A percentile compares a stretch with the other conserved stretches of the same genome.
Evolutionary conservation across 2,113 vertebrate species (phyloP).

Genomic region (Pseudorasbora parva): DNA sequence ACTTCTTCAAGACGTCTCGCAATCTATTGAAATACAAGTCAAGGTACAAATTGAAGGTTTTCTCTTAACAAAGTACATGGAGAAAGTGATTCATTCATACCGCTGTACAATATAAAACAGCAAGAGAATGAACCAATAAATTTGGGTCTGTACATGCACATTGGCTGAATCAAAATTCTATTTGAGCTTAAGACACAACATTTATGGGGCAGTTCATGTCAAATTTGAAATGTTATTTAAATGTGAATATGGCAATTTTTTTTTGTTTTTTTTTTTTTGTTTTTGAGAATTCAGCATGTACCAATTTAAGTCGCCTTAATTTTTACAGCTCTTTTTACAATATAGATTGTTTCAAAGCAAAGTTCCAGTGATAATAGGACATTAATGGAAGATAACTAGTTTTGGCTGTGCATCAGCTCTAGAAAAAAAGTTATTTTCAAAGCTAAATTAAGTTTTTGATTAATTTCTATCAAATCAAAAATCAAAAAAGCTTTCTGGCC

Average conservation of each 20-base stretch:
- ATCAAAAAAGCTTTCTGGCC: too few species aligned
- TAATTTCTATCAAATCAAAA: too few species aligned
- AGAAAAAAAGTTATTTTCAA: too few species aligned
- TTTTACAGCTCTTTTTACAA: too few species aligned
- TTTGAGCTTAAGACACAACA: neutral
- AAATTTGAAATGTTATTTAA: neutral
- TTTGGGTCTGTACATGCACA: neutral
- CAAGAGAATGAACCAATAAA: neutral
- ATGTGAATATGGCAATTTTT: neutral
- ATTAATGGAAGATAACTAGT: too few species aligned
- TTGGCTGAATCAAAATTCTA: neutral
- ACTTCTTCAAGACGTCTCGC: slow-evolving; percentile 12
- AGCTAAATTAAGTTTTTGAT: too few species aligned
- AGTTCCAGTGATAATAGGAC: too few species aligned
- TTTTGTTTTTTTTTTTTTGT: too few species aligned
- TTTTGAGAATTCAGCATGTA: neutral
- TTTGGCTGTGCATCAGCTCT: too few species aligned
- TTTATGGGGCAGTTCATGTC: neutral
- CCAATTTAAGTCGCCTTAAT: neutral
- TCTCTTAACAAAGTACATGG: neutral
- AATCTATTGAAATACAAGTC: neutral
- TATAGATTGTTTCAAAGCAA: too few species aligned
- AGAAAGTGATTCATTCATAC: neutral
- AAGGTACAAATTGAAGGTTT: too few species aligned
- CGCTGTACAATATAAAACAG: neutral